Conservation (phyloP, 2,888 invertebrate species). For the Nycteola revayana region DNA sequence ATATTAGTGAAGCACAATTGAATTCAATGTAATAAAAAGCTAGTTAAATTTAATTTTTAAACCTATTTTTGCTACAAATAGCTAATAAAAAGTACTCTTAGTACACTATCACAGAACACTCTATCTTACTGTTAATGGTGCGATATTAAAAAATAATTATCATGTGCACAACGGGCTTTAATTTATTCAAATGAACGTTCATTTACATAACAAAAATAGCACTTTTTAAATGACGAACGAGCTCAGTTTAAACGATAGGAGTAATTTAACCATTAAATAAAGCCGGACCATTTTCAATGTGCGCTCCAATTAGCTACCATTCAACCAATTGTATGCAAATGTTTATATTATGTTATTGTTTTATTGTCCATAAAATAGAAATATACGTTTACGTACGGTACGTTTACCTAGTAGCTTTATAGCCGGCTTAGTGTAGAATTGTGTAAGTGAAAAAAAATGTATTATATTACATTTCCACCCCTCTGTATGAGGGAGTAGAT, state of each 20-base stretch:
- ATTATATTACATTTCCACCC: slow-evolving; percentile 12
- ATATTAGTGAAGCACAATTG: too few species aligned
- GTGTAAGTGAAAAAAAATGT: slow-evolving; percentile 16
- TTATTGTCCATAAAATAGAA: too few species aligned
- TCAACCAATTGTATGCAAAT: not conserved
- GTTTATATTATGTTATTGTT: too few species aligned
- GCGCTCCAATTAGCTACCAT: slow-evolving; percentile 10
- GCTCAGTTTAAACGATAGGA: slow-evolving; percentile 3
- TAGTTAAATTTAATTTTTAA: too few species aligned
- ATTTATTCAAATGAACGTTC: slow-evolving; percentile 21
- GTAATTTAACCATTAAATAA: slow-evolving; percentile 5
- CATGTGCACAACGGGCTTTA: slow-evolving; percentile 25
- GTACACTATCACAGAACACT: slow-evolving; percentile 29
- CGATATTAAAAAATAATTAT: slow-evolving; percentile 41
- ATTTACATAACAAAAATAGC: slow-evolving; percentile 23
- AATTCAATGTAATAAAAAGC: too few species aligned
- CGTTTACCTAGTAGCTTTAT: too few species aligned
- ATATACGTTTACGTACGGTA: too few species aligned
- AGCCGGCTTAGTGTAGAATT: slow-evolving; percentile 5
- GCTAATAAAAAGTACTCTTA: too few species aligned
- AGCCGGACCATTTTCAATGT: slow-evolving; percentile 3
- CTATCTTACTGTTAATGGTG: slow-evolving; percentile 33
- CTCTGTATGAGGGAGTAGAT: slow-evolving; percentile 14
- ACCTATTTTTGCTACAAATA: too few species aligned
- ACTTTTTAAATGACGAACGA: slow-evolving; percentile 16